Conservation (phyloP, 2,797 vertebrate species). For the Periparus ater region DNA sequence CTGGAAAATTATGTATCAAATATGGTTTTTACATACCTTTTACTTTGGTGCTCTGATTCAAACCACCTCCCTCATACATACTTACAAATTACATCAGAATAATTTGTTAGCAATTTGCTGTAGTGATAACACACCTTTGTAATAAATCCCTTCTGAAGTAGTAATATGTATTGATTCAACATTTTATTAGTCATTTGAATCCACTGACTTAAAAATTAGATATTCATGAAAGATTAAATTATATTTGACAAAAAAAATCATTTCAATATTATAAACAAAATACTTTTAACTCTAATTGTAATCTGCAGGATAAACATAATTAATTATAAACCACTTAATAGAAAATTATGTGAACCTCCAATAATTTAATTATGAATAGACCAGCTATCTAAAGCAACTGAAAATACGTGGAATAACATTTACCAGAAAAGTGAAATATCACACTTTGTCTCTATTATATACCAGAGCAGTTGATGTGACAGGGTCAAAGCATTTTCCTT, state of each 20-base stretch:
- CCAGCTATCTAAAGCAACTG: neutral
- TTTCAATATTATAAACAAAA: neutral
- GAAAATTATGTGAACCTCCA: neutral
- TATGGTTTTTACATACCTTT: neutral
- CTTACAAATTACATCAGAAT: neutral
- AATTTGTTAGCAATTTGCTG: neutral
- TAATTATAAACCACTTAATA: neutral
- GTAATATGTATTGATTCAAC: neutral
- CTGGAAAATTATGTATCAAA: neutral
- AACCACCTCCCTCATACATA: neutral
- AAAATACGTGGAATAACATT: neutral
- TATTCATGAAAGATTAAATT: neutral
- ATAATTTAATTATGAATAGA: neutral
- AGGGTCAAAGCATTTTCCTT: neutral
- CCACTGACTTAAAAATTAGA: neutral
- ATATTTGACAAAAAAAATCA: neutral
- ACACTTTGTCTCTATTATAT: neutral
- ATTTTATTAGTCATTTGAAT: neutral
- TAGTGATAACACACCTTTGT: neutral
- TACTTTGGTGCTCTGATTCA: neutral
- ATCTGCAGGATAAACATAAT: neutral
- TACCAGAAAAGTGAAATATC: neutral
- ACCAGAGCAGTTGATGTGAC: neutral
- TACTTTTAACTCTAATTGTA: neutral
- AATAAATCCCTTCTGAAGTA: neutral